phyloP scores from a whole-genome alignment of 2,113 vertebrate genomes.

The Eurypyga helias region DNA sequence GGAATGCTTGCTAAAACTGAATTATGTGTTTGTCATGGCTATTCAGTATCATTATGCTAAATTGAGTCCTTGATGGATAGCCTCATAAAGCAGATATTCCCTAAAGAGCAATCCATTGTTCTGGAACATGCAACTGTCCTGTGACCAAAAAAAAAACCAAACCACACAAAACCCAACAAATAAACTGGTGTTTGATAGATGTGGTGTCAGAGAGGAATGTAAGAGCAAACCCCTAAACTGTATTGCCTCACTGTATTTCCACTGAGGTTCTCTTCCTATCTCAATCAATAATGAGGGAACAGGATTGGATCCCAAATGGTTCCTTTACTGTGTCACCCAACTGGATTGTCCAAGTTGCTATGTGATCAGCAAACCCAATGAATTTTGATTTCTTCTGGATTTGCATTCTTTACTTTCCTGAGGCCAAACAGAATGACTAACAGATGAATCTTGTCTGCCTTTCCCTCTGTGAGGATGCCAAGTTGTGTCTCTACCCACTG shows the following conservation, averaged over 20 bases:
- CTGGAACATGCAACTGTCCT: neutral
- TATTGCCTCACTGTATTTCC: neutral
- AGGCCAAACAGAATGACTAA: conserved; percentile 43
- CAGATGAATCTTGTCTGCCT: conserved; percentile 38
- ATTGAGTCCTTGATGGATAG: neutral
- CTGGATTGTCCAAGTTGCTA: neutral
- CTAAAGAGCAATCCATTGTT: neutral
- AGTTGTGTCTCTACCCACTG: neutral
- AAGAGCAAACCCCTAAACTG: neutral
- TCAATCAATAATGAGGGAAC: neutral
- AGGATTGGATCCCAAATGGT: neutral
- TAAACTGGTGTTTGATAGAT: neutral
- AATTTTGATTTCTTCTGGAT: conserved; percentile 35
- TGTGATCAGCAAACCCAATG: neutral
- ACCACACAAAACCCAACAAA: neutral
- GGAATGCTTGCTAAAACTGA: neutral
- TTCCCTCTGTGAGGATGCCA: neutral
- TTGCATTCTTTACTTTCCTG: conserved; percentile 20
- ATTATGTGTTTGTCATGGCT: neutral
- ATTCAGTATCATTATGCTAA: neutral
- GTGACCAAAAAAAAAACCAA: neutral
- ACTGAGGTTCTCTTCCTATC: neutral
- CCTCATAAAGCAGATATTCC: neutral
- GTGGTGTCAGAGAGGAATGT: neutral
- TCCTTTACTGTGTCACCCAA: neutral